Percentiles rank a stretch among this genome's conserved stretches.
These are phyloP conservation scores for Felis catus DNA, from an alignment of 2,113 vertebrate genomes.

Conservation along the genomic window DNA sequence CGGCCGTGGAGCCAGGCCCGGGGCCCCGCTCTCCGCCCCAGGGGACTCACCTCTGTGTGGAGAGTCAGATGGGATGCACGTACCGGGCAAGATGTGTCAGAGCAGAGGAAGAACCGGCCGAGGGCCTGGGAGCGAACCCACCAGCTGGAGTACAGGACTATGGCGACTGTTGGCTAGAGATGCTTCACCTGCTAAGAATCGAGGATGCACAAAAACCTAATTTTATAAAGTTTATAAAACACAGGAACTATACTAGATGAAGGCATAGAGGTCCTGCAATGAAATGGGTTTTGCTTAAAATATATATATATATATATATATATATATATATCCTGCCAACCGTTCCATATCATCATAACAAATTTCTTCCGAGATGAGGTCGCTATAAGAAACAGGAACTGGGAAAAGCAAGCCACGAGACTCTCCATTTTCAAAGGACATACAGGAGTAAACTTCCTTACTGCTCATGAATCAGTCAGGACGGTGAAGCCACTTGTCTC, in stretches of 20 bases:
- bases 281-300: neutral
- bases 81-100: neutral
- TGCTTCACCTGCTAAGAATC: neutral
- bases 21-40: neutral
- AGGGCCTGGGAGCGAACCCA: accelerated
- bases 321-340: too few species aligned
- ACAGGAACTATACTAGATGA: too few species aligned
- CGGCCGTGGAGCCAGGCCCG: neutral
- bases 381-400: neutral
- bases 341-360: neutral
- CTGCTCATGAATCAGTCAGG: accelerated
- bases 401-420: neutral
- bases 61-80: neutral
- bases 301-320: too few species aligned
- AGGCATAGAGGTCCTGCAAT: neutral
- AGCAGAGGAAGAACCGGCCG: neutral
- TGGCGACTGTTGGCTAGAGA: neutral
- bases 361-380: neutral
- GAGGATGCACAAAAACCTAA: neutral
- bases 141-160: neutral
- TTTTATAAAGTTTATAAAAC: neutral
- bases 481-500: neutral
- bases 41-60: too few species aligned
- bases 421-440: neutral
- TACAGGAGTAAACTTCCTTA: accelerated